Conservation (phyloP, 2,888 invertebrate species). For the Himalopsyche kuldschensis region DNA sequence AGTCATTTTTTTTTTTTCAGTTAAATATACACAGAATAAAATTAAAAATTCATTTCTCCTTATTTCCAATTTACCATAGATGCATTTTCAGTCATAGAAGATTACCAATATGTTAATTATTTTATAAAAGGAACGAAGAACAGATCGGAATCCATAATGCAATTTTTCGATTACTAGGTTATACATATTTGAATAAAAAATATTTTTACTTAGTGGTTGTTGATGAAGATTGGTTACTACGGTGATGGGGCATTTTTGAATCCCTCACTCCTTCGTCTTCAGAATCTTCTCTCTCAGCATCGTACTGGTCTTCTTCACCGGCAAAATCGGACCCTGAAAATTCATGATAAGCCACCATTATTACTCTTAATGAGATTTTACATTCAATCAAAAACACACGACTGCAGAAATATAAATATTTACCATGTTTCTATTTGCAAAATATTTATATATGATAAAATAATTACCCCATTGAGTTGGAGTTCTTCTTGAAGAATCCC, state of each 20-base stretch:
- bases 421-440: slow-evolving; percentile 29
- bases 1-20: no score
- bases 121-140: no score
- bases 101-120: no score
- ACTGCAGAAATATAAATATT: neutral
- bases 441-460: neutral
- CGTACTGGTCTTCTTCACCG: slow-evolving; percentile 60
- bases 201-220: neutral
- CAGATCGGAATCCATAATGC: no score
- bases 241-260: neutral
- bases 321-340: slow-evolving; percentile 47
- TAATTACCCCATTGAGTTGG: slow-evolving; percentile 57
- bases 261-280: slow-evolving; percentile 61
- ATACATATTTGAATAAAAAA: no score
- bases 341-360: neutral
- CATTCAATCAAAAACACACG: slow-evolving; percentile 8
- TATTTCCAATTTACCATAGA: no score
- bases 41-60: no score
- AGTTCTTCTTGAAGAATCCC: slow-evolving; percentile 44
- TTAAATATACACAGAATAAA: no score
- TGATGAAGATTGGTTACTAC: neutral
- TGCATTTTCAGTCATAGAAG: no score
- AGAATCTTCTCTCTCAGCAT: slow-evolving; percentile 69
- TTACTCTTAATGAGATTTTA: neutral
- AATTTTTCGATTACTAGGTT: no score